Evolutionary conservation across 2,797 vertebrate species (phyloP).

Genomic region (Crenuchus spilurus): DNA sequence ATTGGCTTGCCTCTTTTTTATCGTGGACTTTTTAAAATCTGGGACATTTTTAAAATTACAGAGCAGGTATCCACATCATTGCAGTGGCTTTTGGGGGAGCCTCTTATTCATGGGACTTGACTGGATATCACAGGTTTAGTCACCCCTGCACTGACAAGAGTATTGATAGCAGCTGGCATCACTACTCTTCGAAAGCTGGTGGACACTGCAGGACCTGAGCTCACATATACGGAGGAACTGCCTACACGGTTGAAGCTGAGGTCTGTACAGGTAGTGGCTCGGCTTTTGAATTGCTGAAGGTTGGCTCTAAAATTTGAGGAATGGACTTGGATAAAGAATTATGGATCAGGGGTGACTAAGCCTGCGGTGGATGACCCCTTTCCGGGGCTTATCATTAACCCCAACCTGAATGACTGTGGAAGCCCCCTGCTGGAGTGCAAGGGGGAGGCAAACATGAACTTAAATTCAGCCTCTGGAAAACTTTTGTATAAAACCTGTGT

Average conservation of each 20-base stretch:
- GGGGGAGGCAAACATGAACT: not conserved
- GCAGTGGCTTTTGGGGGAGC: not conserved
- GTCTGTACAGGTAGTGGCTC: not conserved
- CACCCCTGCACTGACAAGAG: too few species aligned
- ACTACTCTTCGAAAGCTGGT: not conserved
- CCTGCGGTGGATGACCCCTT: not conserved
- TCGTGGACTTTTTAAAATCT: not conserved
- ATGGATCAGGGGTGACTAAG: not conserved
- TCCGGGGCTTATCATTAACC: not conserved
- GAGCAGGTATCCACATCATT: not conserved
- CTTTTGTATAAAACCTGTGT: too few species aligned
- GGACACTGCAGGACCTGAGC: not conserved
- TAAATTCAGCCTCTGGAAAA: not conserved
- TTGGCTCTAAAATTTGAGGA: not conserved
- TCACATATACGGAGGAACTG: not conserved
- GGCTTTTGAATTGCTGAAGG: not conserved
- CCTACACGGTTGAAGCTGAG: not conserved
- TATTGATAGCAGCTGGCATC: too few species aligned
- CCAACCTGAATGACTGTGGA: not conserved
- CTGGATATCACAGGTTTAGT: not conserved
- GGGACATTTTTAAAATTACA: not conserved
- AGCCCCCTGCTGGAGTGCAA: too few species aligned
- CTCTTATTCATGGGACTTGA: not conserved
- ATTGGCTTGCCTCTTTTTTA: not conserved
- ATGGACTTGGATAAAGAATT: not conserved